Evolutionary conservation across 1,140 invertebrate genomes (phyloP).

Genomic region (Hesperophylax magnus): DNA sequence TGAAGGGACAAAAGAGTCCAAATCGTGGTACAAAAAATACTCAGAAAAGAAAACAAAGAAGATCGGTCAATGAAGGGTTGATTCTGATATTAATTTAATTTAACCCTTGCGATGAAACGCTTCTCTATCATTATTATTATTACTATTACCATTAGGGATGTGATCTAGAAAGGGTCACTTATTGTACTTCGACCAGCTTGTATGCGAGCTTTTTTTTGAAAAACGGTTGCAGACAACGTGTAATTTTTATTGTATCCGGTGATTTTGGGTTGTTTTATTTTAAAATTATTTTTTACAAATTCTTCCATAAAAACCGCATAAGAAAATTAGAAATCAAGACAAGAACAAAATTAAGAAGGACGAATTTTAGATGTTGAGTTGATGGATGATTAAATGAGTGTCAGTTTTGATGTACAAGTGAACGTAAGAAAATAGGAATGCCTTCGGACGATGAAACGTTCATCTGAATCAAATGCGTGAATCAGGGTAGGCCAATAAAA

Average conservation of each 20-base stretch:
- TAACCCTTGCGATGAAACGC: conserved; percentile 40
- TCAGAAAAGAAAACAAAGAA: conserved; percentile 46
- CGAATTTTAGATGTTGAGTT: no score
- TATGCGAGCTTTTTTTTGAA: conserved; percentile 29
- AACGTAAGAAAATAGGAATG: no score
- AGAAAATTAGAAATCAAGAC: no score
- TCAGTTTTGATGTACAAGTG: no score
- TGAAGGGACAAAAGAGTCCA: conserved; percentile 7
- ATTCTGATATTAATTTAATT: conserved; percentile 51
- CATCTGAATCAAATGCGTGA: no score
- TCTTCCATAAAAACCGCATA: no score
- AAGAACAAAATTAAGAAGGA: no score
- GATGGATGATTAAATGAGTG: no score
- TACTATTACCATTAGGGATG: background rate
- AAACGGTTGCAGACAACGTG: background rate
- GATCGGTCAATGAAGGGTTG: conserved; percentile 48
- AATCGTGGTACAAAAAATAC: conserved; percentile 12
- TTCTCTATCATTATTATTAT: conserved; percentile 44
- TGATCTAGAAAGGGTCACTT: conserved; percentile 46
- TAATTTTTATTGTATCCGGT: conserved; percentile 26
- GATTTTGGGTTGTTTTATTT: background rate
- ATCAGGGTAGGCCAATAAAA: no score
- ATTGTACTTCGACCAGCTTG: conserved; percentile 32
- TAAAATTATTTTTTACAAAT: no score
- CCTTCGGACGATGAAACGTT: no score